A percentile compares a stretch with the other conserved stretches of the same genome.
phyloP scores from a whole-genome alignment of 2,113 vertebrate genomes.

The Thamnophis sirtalis region DNA sequence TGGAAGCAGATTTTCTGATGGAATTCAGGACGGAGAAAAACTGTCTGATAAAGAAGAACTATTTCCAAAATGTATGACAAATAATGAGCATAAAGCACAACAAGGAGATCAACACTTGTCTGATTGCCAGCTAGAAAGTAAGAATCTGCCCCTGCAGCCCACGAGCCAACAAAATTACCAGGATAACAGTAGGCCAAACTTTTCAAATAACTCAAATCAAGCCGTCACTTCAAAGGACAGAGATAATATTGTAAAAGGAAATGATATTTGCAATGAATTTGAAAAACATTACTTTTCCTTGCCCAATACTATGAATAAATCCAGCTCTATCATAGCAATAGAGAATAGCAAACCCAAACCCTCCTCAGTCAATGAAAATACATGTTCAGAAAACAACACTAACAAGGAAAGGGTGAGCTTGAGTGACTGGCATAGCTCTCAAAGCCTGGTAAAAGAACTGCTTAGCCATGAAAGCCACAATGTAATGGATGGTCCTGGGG shows the following conservation, averaged over 20 bases:
- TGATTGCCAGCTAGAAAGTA: slow-evolving; percentile 7
- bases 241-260: not conserved
- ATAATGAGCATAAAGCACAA: not conserved
- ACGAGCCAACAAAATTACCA: not conserved
- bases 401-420: not conserved
- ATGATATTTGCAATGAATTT: not conserved
- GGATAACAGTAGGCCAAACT: accelerated
- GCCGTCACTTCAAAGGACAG: not conserved
- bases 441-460: slow-evolving; percentile 2
- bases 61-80: not conserved
- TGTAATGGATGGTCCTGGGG: slow-evolving; percentile 25
- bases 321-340: not conserved
- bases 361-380: not conserved
- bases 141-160: not conserved
- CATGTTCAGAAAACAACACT: not conserved
- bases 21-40: not conserved
- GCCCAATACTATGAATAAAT: slow-evolving; percentile 21
- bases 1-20: not conserved
- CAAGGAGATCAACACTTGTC: not conserved
- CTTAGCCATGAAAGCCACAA: not conserved
- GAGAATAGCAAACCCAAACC: slow-evolving; percentile 27
- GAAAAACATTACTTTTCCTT: slow-evolving; percentile 14
- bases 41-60: not conserved
- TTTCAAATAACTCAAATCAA: not conserved
- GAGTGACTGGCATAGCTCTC: slow-evolving; percentile 37